Evolutionary conservation across 2,113 vertebrate genomes (phyloP), one percentile per base, ranked within the genome.

Genomic region (Chascanopsetta lugubris): DNA sequence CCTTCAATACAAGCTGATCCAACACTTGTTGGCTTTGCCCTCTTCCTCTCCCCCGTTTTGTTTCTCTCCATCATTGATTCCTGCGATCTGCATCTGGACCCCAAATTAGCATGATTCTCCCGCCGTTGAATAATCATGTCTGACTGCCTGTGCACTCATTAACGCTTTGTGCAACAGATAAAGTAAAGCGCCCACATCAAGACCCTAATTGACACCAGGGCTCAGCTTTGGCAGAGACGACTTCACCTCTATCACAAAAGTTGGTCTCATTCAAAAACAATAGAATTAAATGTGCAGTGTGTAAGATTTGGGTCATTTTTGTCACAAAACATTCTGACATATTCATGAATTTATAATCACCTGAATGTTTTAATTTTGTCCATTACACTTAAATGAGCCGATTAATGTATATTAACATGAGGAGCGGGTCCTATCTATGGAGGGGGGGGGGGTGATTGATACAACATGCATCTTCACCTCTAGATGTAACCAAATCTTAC

Each of bases 121-220:
- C 29, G 58, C 75, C 86, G 81, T 83, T 82, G 75, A 84, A 84
- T 76, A 85, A 79, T 80, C 76, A 83, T 79, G 67, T 85, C 58
- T 75, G 51, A 42, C 70, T 61, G 75, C 60, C 38, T 77, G 66
- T 75, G 66, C 56, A 69, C 75, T 91, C 85, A 83, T 85, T 85
- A 87, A 76, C 65, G 75, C 75, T 87, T 88, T 77, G 78, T 80
- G 72, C 43, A 77, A 80, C 83, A 85, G 86, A 88, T 82, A 79
- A 87, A 83, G 77, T 61, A 81, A 75, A 77, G 65, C 85, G 82
- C 75, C 77, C 82, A 85, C 79, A 85, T 82, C 64, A 50, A 51
- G 36, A 38, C 61, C 38, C 63, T 84, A 83, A 90, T 85, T 81
- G 68, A 53, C 49, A 71, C 64, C 48, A 66, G 30, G 18, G 64